phyloP scores from a whole-genome alignment of 1,140 invertebrate species.

The Macrocentrus cingulum region DNA sequence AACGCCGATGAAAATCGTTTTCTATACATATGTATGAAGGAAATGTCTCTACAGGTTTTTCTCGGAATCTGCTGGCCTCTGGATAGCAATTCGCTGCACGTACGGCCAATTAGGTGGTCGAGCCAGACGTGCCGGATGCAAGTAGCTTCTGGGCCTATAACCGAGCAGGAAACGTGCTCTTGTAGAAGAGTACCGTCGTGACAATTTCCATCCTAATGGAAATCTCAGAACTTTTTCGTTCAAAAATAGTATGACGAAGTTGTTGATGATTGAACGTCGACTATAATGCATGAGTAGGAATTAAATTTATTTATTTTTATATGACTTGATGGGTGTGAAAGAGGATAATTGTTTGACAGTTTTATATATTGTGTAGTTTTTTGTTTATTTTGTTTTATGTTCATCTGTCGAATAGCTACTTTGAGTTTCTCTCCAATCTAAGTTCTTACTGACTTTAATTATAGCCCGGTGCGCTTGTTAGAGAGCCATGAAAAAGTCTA shows the following conservation, averaged over 20 bases:
- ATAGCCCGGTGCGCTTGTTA: slow-evolving; percentile 24
- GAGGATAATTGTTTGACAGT: slow-evolving; percentile 16
- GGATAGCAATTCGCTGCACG: slow-evolving; percentile 35
- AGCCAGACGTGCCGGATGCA: slow-evolving; percentile 21
- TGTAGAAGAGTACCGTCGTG: no score
- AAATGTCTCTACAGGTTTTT: no score
- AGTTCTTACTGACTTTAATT: slow-evolving; percentile 42
- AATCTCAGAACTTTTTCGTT: neutral
- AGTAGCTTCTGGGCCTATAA: slow-evolving; percentile 16
- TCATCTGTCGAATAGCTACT: slow-evolving; percentile 20
- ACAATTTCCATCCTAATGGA: slow-evolving; percentile 18
- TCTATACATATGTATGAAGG: slow-evolving; percentile 11
- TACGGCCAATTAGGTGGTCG: slow-evolving; percentile 37
- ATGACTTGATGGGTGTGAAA: no score
- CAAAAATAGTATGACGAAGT: no score
- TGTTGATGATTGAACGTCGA: no score
- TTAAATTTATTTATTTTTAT: no score
- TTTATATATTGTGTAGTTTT: neutral
- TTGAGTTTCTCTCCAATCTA: slow-evolving; percentile 40
- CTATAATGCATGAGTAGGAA: no score
- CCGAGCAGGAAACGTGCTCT: slow-evolving; percentile 5
- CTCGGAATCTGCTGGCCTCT: neutral
- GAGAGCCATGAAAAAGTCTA: slow-evolving; percentile 21
- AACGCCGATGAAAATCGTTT: slow-evolving; percentile 37
- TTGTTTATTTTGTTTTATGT: neutral